Base-by-base conservation (phyloP, 2,888 invertebrate genomes). In the Steinernema carpocapsae region DNA sequence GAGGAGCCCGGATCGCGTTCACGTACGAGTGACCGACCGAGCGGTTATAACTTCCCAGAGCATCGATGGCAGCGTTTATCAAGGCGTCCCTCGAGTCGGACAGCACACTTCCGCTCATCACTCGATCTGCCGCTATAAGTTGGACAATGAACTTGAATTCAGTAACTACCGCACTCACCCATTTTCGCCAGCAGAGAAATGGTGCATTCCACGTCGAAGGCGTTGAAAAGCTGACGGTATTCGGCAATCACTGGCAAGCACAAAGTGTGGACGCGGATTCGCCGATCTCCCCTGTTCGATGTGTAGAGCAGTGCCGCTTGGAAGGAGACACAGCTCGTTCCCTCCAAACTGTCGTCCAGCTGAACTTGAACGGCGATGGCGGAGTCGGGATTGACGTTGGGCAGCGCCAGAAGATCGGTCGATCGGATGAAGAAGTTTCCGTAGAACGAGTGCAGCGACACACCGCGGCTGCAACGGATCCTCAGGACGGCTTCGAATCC, bases 401-500 rank as follows among this genome's bases (percentile, higher is more conserved):
- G 97, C 83, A 99, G 89, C 14, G 95, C 94, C 75, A 99, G 90
- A 74, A 99, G 90, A 90, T 99, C 97, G 2, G 97, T 96, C 0
- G 97, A 97, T 2, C 99, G 92, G 71, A 99, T 97, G 89, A 99
- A 99, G 91, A 97, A 97, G 90, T 97, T 97, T 51, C 99, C 99
- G 90, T 97, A 97, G 92, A 99, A 99, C 87, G 96, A 95, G 89
- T 97, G 96, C 85, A 99, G 94, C 32, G 94, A 91, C 75, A 99
- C 90, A 19, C 97, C 93, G 92, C 88, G 88, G 0, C 96, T 94
- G 88, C 96, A 97, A 6, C 97, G 91, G 80, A 99, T 93, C 83
- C 99, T 91, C 94, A 99, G 95, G 26, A 99, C 99, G 4, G 99
- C 95, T 88, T 99, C 99, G 88, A 99, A 97, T 70, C 99, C 99